Evolutionary conservation across 2,797 vertebrate genomes (phyloP), one percentile per base, ranked within the genome.

Genomic region (Liasis olivaceus): DNA sequence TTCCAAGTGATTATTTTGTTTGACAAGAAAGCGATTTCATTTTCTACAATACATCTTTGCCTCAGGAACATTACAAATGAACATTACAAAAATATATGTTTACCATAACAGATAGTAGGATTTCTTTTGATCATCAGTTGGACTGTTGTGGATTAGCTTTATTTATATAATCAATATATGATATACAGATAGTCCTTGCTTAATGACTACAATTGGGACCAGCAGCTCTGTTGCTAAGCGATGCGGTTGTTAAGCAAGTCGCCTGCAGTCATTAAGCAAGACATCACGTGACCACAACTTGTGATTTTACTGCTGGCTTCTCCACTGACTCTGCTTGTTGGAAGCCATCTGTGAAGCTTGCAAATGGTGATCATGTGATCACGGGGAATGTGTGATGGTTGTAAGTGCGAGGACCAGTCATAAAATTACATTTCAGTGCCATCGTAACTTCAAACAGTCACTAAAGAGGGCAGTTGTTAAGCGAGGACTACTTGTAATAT

Each of bases 91-190:
- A 42, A 77, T 77, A 77, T 11, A 42, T 42, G 17, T 77, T 77
- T 77, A 36, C 12, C 77, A 89, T 89, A 59, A 11, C 87, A 69
- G 22, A 3, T 42, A 86, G 26, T 2, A 31, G 26, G 91, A 63
- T 7, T 92, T 93, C 1, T 69, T 2, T 62, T 94, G 56, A 20
- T 60, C 0, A 14, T 93, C 87, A 89, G 4, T 28, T 90, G 87
- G 87, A 91, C 88, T 60, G n/a, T 60, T 63, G 36, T 89, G 1
- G 47, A 90, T 93, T 89, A 59, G 87, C n/a, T 69, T 24, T 69
- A 9, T 62, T 5, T 89, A 14, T 63, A 93, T 91, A 69, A 86
- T 72, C 11, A 51, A 0, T 77, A 42, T 77, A 77, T 22, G 36
- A 77, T 77, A 42, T 77, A 20, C 69, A 77, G 31, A 7, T 77